Evolutionary conservation across 2,797 vertebrate genomes (phyloP).

Genomic region (Lophotriccus pileatus): DNA sequence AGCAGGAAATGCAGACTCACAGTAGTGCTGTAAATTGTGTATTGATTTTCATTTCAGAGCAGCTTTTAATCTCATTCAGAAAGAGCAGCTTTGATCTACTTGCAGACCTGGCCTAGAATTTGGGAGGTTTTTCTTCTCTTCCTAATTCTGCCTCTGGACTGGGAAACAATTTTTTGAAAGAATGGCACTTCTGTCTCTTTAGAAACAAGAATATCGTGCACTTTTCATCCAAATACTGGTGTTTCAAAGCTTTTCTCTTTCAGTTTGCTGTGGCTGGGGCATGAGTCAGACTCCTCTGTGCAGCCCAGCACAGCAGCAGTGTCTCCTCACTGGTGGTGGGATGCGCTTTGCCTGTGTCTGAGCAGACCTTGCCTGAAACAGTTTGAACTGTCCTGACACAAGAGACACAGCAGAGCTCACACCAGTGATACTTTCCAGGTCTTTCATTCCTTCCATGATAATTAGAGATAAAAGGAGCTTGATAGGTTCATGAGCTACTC

Average conservation of each 20-base stretch:
- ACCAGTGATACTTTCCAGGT: constrained; percentile 1
- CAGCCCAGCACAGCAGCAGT: background rate
- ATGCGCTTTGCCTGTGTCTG: background rate
- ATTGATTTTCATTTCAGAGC: constrained; percentile 6
- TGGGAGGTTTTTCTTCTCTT: background rate
- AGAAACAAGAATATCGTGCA: background rate
- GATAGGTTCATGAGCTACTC: background rate
- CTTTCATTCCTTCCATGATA: background rate
- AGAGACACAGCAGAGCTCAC: background rate
- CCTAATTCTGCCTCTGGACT: background rate
- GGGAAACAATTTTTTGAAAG: background rate
- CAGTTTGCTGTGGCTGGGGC: background rate
- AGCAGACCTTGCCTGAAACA: background rate
- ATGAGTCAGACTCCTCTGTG: background rate
- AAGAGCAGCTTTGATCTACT: background rate
- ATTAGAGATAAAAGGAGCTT: constrained; percentile 26
- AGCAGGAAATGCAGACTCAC: background rate
- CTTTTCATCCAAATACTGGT: background rate
- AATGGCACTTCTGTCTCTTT: background rate
- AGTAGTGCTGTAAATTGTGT: background rate
- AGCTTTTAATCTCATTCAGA: background rate
- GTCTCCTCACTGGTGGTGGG: background rate
- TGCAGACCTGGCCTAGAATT: background rate
- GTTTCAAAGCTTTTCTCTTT: background rate
- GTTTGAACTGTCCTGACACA: constrained; percentile 7